Percentiles rank a stretch among this genome's conserved stretches.
Evolutionary conservation across 2,888 invertebrate genomes (phyloP).

Genomic region (Megastigmus dorsalis): DNA sequence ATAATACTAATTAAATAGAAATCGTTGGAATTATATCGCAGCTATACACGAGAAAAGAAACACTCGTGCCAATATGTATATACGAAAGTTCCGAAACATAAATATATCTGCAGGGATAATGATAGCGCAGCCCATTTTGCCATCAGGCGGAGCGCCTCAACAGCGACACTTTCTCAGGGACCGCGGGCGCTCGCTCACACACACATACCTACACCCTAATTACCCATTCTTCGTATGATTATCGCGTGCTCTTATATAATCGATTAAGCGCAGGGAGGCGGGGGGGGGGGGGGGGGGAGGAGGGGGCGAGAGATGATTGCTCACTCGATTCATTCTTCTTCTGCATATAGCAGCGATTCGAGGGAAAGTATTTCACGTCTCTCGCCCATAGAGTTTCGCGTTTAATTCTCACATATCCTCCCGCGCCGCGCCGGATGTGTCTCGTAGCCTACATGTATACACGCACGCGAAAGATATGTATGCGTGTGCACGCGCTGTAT

Average conservation of each 20-base stretch:
- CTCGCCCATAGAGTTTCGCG: conserved; percentile 34
- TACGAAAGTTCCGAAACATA: neutral
- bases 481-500: neutral
- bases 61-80: too few relatives aligned
- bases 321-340: conserved; percentile 42
- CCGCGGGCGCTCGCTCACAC: neutral
- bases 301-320: conserved; percentile 39
- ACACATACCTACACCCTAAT: conserved; percentile 27
- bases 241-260: conserved; percentile 49
- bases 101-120: neutral
- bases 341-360: neutral
- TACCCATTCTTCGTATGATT: conserved; percentile 48
- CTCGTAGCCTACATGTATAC: too few relatives aligned
- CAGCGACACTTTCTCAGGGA: conserved; percentile 44
- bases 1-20: neutral
- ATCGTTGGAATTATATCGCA: too few relatives aligned
- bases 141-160: too few relatives aligned
- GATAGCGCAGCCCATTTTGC: neutral
- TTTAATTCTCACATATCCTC: conserved; percentile 50
- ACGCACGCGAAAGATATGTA: neutral
- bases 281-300: too few relatives aligned
- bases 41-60: too few relatives aligned
- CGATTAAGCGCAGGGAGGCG: conserved; percentile 26
- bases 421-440: conserved; percentile 30
- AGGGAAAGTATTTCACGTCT: neutral